phyloP scores from a whole-genome alignment of 2,113 vertebrate species.

The mouse (Mus musculus) region DNA sequence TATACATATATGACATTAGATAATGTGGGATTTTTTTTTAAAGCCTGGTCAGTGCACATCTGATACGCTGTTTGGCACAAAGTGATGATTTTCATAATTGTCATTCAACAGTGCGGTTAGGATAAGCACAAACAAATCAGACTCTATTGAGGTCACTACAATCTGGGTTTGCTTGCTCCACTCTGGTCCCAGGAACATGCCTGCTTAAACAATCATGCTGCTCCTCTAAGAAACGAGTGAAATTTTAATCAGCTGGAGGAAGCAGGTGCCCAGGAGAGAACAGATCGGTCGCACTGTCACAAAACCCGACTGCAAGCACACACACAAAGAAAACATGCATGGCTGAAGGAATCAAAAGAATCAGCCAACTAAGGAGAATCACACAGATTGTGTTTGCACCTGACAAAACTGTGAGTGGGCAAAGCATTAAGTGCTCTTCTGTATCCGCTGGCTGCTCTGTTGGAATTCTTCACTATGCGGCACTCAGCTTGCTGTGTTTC shows the following conservation, averaged over 20 bases:
- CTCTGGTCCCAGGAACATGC: constrained; percentile 64
- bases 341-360: constrained; percentile 78
- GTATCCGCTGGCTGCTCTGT: constrained; percentile 46
- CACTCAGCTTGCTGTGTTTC: constrained; percentile 50
- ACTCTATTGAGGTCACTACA: constrained; percentile 62
- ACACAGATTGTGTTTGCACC: constrained; percentile 74
- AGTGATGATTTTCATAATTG: constrained; percentile 25
- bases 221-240: constrained; percentile 37
- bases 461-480: constrained; percentile 43
- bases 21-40: neutral
- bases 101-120: neutral
- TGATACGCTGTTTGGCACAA: neutral
- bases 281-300: constrained; percentile 74
- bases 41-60: neutral
- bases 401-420: constrained; percentile 61
- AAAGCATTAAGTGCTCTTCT: constrained; percentile 50
- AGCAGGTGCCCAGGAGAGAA: constrained; percentile 79
- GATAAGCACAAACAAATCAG: constrained; percentile 47
- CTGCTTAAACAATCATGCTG: constrained; percentile 60
- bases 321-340: constrained; percentile 50
- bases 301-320: constrained; percentile 72
- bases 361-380: constrained; percentile 75
- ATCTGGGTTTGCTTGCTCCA: constrained; percentile 61
- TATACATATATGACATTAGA: neutral
- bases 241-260: constrained; percentile 81